Conservation (phyloP, 2,888 invertebrate genomes). For the Sesia bembeciformis region DNA sequence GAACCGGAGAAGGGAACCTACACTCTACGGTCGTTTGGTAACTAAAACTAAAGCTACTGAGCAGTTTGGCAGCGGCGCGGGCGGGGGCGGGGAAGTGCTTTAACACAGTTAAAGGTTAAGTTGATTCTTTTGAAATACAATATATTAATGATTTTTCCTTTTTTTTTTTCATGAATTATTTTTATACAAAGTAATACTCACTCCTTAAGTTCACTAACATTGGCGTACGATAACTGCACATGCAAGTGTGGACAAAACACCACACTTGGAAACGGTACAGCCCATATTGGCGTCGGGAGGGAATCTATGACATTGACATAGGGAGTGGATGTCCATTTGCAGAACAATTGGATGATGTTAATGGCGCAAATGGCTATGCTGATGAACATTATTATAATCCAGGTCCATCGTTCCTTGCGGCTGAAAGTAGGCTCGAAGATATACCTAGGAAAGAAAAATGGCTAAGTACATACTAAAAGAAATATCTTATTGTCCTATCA, state of each 20-base stretch:
- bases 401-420: slow-evolving; percentile 43
- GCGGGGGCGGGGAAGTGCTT: too few species aligned
- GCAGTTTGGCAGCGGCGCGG: too few species aligned
- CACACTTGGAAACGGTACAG: slow-evolving; percentile 62
- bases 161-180: too few species aligned
- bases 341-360: slow-evolving; percentile 50
- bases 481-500: too few species aligned
- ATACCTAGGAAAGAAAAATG: slow-evolving; percentile 28
- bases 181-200: slow-evolving; percentile 18
- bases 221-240: slow-evolving; percentile 43
- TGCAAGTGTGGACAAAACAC: slow-evolving; percentile 61
- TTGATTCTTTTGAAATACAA: too few species aligned
- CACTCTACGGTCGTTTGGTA: too few species aligned
- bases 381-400: slow-evolving; percentile 52
- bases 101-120: too few species aligned
- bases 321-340: slow-evolving; percentile 56
- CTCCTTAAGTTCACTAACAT: slow-evolving; percentile 43
- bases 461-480: too few species aligned
- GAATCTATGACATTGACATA: slow-evolving; percentile 67
- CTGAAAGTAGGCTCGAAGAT: slow-evolving; percentile 60
- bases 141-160: too few species aligned
- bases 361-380: slow-evolving; percentile 52
- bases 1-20: too few species aligned
- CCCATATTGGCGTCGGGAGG: slow-evolving; percentile 59
- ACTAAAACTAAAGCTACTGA: too few species aligned